Percentiles rank a stretch among this genome's conserved stretches.
Evolutionary conservation across 2,888 invertebrate species (phyloP).

Genomic region (Tridacna gigas): DNA sequence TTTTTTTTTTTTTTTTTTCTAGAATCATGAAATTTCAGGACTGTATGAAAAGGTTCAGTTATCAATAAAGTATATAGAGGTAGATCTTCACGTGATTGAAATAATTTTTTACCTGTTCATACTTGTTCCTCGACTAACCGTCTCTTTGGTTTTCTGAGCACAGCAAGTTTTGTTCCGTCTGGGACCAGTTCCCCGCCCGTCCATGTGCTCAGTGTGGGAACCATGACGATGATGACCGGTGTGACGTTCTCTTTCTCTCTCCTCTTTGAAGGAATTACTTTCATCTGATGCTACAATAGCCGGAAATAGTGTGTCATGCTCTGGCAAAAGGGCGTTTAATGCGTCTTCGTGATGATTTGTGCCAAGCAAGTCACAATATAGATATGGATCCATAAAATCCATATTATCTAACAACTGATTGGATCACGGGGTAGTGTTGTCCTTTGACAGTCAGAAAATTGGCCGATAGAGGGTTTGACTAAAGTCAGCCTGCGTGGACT

Average conservation of each 20-base stretch:
- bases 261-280: constrained; percentile 34
- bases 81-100: no score
- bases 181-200: constrained; percentile 13
- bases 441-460: no score
- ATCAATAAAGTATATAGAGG: no score
- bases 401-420: no score
- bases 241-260: constrained; percentile 18
- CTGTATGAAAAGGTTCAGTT: no score
- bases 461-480: no score
- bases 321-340: background rate
- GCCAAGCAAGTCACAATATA: no score
- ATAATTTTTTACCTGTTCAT: constrained; percentile 38
- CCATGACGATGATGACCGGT: constrained; percentile 10
- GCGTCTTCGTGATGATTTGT: background rate
- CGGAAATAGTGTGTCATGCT: background rate
- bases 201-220: constrained; percentile 13
- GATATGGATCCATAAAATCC: no score
- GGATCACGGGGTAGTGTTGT: no score
- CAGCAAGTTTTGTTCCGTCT: constrained; percentile 27
- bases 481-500: no score
- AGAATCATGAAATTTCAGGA: no score
- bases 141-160: constrained; percentile 52
- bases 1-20: no score
- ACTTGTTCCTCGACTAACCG: constrained; percentile 53
- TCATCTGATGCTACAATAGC: constrained; percentile 47